Base-by-base conservation (phyloP, 2,888 invertebrate species). In the Spodoptera littoralis region DNA sequence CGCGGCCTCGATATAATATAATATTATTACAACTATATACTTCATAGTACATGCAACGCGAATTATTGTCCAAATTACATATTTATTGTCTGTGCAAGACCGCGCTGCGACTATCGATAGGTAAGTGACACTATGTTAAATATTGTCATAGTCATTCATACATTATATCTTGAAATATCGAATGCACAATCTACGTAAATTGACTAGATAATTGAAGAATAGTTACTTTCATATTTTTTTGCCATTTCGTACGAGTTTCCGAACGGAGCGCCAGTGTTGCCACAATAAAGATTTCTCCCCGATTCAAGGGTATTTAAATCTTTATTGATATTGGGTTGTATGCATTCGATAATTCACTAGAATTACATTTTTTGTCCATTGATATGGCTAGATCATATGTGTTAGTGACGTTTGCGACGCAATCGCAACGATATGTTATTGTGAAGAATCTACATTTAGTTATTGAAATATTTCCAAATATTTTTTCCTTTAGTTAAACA, bases 401-500 rank as follows among this genome's bases (percentile, higher is more conserved):
- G 69, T 78, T 79, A 76, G 78, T 76, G 62, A 69, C 66, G 69
- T 62, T 58, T 60, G 70, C 70, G 69, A 62, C 64, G 73, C 69
- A 81, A 61, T 79, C 83, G 82, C 83, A 81, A 83, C 83, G 90
- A 92, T 93, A 92, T 92, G 91, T 90, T 78, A 87, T 76, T 83
- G 85, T 80, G 76, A 86, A 88, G 63, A 72, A 36, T 73, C 86
- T 91, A 88, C 81, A 71, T 22, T 77, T 79, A 80, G 80, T 48
- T 73, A 70, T 75, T 83, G 79, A 82, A 82, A 83, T 84, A 61
- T 75, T 76, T 78, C 77, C 83, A 84, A 63, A 69, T 57, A 61
- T 48, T 57, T 84, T 84, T 78, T 55, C 75, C 75, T 79, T 78
- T 78, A 78, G 82, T 88, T 81, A 88, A 89, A 88, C 88, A 85